Conservation (phyloP, 2,113 vertebrate species). For the Erinaceus europaeus region DNA sequence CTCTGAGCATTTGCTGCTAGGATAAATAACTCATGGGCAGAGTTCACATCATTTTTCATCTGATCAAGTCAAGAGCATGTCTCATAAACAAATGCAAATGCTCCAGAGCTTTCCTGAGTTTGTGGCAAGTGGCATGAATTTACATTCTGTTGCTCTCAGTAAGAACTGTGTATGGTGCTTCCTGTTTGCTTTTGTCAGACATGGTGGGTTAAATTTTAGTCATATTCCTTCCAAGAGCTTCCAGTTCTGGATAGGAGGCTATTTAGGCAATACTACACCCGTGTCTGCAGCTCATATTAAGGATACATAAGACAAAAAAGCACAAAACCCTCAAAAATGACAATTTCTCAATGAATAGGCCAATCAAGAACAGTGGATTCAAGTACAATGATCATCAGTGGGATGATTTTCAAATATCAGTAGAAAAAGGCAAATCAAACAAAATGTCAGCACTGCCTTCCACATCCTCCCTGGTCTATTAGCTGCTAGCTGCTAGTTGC, state of each 20-base stretch:
- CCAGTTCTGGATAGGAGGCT: not conserved
- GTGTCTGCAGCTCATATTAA: not conserved
- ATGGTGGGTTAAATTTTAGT: not conserved
- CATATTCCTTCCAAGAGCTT: not conserved
- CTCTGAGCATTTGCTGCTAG: not conserved
- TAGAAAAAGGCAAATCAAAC: not conserved
- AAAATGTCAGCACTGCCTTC: not conserved
- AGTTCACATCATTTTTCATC: slow-evolving; percentile 1
- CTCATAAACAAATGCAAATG: slow-evolving; percentile 45
- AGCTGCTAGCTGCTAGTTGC: not conserved
- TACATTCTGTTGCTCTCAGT: not conserved
- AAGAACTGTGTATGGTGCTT: not conserved
- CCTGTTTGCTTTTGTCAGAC: not conserved
- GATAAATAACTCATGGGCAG: slow-evolving; percentile 33
- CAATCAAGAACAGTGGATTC: slow-evolving; percentile 7
- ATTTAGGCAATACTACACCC: not conserved
- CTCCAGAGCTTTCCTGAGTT: not conserved
- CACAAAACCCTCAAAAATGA: not conserved
- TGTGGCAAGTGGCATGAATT: slow-evolving; percentile 11
- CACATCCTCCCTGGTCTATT: not conserved
- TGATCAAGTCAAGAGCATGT: slow-evolving; percentile 42
- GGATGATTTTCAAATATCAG: not conserved
- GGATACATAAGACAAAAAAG: not conserved
- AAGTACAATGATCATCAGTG: not conserved
- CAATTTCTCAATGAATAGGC: slow-evolving; percentile 28